These are phyloP conservation scores for Drosophila sucinea DNA, from an alignment of 1,140 invertebrate genomes.

Conservation along the genomic window DNA sequence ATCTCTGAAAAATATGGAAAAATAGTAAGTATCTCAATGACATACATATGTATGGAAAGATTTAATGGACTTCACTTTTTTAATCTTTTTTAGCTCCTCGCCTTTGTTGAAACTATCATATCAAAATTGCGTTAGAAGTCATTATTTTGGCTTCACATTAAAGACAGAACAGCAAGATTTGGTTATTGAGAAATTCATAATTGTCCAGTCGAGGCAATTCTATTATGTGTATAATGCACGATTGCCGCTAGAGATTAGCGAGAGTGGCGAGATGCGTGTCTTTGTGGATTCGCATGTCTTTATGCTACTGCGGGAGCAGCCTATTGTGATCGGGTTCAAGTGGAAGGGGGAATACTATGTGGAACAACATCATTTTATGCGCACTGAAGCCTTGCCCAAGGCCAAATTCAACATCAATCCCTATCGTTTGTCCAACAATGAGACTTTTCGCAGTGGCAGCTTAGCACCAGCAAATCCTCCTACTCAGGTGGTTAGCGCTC, in stretches of 20 bases:
- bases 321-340: conserved; percentile 65
- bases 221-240: conserved; percentile 66
- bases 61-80: background rate
- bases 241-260: conserved; percentile 50
- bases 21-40: conserved; percentile 48
- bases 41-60: background rate
- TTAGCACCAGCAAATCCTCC: conserved; percentile 48
- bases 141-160: conserved; percentile 77
- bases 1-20: conserved; percentile 55
- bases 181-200: conserved; percentile 71
- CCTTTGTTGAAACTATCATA: conserved; percentile 62
- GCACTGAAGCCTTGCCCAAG: conserved; percentile 61
- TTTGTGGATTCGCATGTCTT: conserved; percentile 79
- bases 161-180: conserved; percentile 47
- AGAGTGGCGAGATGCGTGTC: conserved; percentile 49
- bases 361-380: conserved; percentile 79
- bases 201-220: conserved; percentile 72
- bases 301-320: conserved; percentile 65
- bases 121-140: conserved; percentile 68
- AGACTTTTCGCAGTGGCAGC: conserved; percentile 42
- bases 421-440: conserved; percentile 52
- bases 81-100: conserved; percentile 34
- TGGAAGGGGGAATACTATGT: conserved; percentile 46
- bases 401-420: conserved; percentile 64
- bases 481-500: conserved; percentile 35